Evolutionary conservation across 2,888 invertebrate genomes (phyloP), one percentile per base, ranked within the genome.

Genomic region (Trachelus stipa): DNA sequence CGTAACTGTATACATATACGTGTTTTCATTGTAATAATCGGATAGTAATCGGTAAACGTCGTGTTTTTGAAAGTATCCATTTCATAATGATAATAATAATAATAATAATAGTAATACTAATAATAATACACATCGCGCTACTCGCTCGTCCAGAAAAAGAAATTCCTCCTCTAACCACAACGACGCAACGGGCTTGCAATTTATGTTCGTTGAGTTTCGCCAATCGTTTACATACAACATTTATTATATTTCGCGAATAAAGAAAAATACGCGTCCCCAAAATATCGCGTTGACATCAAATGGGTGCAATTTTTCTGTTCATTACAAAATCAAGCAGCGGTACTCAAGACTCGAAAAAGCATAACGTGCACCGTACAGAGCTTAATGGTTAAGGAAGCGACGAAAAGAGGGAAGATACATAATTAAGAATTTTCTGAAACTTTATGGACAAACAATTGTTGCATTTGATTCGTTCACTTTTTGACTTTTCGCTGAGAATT

Each of bases 1-100:
- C 30, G 37, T 37, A 34, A 37, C 34, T 77, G 56, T 74, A 77
- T 74, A 74, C 74, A 74, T 77, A 68, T 68, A 73, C n/a, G 73
- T 77, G 73, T 30, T 31, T 71, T 34, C 23, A 33, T 23, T 33
- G 30, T 33, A 71, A 30, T 71, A 33, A 71, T 71, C 34, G 34
- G 1, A 71, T 34, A 15, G 12, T 71, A 71, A 71, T 71, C 34
- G 34, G 6, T 30, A n/a, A 76, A 40, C 31, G 15, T 76, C 34
- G 76, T 56, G 68, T 73, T 31, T 56, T 23, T 56, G 56, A 56
- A 56, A 23, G 56, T 56, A 56, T 23, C 23, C 56, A 23, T 56
- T 56, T 56, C 56, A 23, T 40, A 40, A 40, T 40, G 40, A 23
- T 12, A 12, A 37, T 37, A 37, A 15, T 15, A 40, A 6, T 40